phyloP scores from a whole-genome alignment of 2,888 invertebrate species.

The Sacculina carcini region DNA sequence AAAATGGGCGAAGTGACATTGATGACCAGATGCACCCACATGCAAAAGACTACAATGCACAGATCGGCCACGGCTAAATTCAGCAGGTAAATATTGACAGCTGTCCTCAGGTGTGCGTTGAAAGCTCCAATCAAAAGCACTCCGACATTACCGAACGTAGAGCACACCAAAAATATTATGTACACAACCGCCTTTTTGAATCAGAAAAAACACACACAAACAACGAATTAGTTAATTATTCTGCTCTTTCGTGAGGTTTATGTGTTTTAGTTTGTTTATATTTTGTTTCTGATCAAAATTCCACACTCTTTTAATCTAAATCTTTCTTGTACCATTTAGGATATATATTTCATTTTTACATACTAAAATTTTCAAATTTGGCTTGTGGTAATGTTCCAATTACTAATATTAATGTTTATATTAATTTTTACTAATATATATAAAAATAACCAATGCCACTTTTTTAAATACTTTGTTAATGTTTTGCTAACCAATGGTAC shows the following conservation, averaged over 20 bases:
- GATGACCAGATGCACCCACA: constrained; percentile 18
- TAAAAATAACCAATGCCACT: neutral
- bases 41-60: constrained; percentile 17
- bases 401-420: neutral
- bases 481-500: neutral
- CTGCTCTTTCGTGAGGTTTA: too few species aligned
- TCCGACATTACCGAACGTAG: constrained; percentile 16
- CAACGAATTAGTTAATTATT: too few species aligned
- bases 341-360: too few species aligned
- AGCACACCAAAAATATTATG: constrained; percentile 15
- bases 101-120: constrained; percentile 16
- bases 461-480: neutral
- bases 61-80: constrained; percentile 18
- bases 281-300: too few species aligned
- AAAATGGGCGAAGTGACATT: constrained; percentile 16
- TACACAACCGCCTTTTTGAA: too few species aligned
- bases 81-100: constrained; percentile 18
- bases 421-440: neutral
- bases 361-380: too few species aligned
- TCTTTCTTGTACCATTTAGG: too few species aligned
- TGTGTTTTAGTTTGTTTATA: too few species aligned
- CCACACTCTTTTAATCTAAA: too few species aligned
- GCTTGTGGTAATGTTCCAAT: too few species aligned
- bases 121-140: constrained; percentile 16
- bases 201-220: too few species aligned